phyloP scores from a whole-genome alignment of 2,797 vertebrate genomes.

The Cirrhinus molitorella region DNA sequence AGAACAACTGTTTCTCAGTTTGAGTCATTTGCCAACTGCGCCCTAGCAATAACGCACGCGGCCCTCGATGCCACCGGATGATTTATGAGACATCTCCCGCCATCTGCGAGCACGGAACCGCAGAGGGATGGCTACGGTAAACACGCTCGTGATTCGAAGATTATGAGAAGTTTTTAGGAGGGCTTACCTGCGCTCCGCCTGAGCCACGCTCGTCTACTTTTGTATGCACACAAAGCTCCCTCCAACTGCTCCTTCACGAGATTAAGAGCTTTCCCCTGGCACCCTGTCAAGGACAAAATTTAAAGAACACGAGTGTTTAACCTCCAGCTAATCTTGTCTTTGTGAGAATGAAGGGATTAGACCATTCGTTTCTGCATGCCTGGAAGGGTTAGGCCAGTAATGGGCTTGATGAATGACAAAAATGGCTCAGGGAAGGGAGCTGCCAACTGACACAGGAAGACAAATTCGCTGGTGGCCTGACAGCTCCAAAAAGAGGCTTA shows the following conservation, averaged over 20 bases:
- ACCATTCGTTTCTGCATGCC: conserved; percentile 58
- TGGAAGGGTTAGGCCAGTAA: conserved; percentile 60
- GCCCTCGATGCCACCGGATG: conserved; percentile 40
- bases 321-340: conserved; percentile 76
- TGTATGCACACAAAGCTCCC: conserved; percentile 65
- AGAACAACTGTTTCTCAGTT: conserved; percentile 63
- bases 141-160: conserved; percentile 51
- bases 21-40: conserved; percentile 52
- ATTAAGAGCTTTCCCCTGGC: conserved; percentile 80
- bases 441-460: conserved; percentile 63
- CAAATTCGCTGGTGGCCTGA: conserved; percentile 57
- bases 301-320: conserved; percentile 77
- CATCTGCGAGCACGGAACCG: neutral
- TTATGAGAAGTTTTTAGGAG: conserved; percentile 42
- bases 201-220: conserved; percentile 55
- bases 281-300: conserved; percentile 77
- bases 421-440: conserved; percentile 56
- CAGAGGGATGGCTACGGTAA: conserved; percentile 39
- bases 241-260: conserved; percentile 73
- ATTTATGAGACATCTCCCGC: conserved; percentile 54
- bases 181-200: conserved; percentile 55
- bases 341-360: conserved; percentile 76
- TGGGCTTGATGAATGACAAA: conserved; percentile 59
- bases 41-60: conserved; percentile 28
- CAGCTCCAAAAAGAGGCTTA: conserved; percentile 60